Evolutionary conservation across 2,797 vertebrate species (phyloP).

Genomic region (Poeciliopsis presidionis): DNA sequence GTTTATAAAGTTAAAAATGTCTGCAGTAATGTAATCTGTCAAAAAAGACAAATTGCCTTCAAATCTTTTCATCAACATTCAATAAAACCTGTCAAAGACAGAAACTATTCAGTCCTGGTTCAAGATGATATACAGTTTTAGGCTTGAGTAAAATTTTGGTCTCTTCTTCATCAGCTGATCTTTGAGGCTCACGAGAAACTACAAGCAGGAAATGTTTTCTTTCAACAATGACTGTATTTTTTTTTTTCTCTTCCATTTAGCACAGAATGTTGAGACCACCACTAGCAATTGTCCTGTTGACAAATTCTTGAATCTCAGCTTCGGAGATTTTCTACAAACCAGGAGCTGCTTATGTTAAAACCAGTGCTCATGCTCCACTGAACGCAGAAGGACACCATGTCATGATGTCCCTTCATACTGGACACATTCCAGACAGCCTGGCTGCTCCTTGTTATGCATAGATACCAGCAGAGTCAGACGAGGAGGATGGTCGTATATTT

Average conservation of each 20-base stretch:
- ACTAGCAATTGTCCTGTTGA: neutral
- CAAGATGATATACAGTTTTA: neutral
- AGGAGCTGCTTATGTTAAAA: slow-evolving; percentile 22
- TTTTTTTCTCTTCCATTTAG: neutral
- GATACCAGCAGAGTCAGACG: slow-evolving; percentile 28
- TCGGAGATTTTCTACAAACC: neutral
- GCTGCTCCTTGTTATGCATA: slow-evolving; percentile 26
- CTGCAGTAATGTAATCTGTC: no score
- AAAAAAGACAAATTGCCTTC: no score
- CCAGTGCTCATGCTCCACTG: slow-evolving; percentile 48
- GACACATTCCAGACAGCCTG: slow-evolving; percentile 52
- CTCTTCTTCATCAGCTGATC: neutral
- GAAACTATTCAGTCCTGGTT: neutral
- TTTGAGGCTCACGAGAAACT: neutral
- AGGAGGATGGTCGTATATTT: slow-evolving; percentile 3
- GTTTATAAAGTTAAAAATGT: no score
- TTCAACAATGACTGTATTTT: neutral
- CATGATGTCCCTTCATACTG: slow-evolving; percentile 34
- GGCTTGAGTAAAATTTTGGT: neutral
- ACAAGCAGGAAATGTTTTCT: neutral
- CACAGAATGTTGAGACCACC: neutral
- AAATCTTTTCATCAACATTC: no score
- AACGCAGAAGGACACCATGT: slow-evolving; percentile 59
- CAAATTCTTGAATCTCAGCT: neutral
- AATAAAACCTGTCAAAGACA: no score